phyloP scores from a whole-genome alignment of 2,888 invertebrate species.

The Stenurella melanura region DNA sequence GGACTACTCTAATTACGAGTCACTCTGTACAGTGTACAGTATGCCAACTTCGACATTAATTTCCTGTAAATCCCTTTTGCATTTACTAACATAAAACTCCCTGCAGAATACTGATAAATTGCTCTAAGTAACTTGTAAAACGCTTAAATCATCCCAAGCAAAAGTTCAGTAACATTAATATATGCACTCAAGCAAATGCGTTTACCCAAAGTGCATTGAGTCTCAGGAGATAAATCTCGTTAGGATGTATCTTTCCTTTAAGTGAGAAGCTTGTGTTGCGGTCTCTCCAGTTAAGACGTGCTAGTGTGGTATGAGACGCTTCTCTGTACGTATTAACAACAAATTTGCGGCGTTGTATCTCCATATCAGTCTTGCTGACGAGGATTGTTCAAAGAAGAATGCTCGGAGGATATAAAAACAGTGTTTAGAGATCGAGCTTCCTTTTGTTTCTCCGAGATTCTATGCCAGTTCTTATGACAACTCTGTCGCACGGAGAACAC shows the following conservation, averaged over 20 bases:
- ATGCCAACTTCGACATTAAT: not conserved
- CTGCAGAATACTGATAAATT: not conserved
- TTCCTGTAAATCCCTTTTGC: not conserved
- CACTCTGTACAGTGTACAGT: too few relatives aligned
- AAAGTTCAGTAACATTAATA: conserved; percentile 10
- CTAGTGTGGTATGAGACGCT: not conserved
- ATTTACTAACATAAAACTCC: conserved; percentile 7
- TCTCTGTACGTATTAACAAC: not conserved
- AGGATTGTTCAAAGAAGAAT: conserved; percentile 7
- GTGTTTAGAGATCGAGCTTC: not conserved
- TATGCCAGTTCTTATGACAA: not conserved
- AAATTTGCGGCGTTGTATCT: not conserved
- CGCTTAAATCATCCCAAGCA: not conserved
- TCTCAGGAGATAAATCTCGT: conserved; percentile 33
- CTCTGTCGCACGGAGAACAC: not conserved
- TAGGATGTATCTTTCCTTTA: conserved; percentile 29
- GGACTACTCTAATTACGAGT: too few relatives aligned
- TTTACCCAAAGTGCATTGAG: conserved; percentile 26
- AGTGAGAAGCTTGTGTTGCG: conserved; percentile 28
- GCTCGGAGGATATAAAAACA: not conserved
- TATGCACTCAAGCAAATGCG: conserved; percentile 20
- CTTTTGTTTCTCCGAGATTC: not conserved
- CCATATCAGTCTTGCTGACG: not conserved
- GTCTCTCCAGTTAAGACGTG: conserved; percentile 18
- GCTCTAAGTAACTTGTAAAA: conserved; percentile 1